Evolutionary conservation across 2,888 invertebrate species (phyloP).

Genomic region (Erebia palarica): DNA sequence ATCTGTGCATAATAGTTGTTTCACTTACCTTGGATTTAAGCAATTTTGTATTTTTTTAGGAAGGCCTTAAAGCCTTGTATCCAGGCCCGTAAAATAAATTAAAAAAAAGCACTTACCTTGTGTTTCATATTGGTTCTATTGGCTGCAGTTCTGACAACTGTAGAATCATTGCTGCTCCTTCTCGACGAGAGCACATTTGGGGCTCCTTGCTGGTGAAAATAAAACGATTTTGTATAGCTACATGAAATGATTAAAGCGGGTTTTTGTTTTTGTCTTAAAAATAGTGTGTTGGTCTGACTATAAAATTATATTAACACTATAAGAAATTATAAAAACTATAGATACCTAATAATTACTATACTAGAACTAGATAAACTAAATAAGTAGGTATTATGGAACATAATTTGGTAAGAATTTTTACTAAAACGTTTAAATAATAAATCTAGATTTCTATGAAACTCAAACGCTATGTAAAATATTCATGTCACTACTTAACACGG

Average conservation of each 20-base stretch:
- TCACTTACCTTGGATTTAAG: no score
- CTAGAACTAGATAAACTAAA: background rate
- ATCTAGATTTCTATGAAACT: conserved; percentile 1
- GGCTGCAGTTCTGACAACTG: conserved; percentile 79
- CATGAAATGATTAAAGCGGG: background rate
- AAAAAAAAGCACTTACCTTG: no score
- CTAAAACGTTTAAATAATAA: conserved; percentile 9
- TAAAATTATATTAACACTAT: background rate
- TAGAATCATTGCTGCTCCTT: conserved; percentile 93
- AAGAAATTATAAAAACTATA: background rate
- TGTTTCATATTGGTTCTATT: conserved; percentile 78
- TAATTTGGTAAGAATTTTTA: background rate
- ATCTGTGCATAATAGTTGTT: no score
- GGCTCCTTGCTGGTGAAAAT: conserved; percentile 82
- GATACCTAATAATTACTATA: background rate
- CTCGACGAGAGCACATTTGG: conserved; percentile 88
- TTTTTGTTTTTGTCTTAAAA: background rate
- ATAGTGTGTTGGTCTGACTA: background rate
- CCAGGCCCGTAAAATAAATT: no score
- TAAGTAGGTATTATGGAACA: background rate
- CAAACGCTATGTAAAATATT: conserved; percentile 10
- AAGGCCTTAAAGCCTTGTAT: no score
- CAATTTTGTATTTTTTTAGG: no score
- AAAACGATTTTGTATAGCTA: background rate
- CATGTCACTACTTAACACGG: background rate